These are phyloP conservation scores for Ctenoplectra terminalis DNA, from an alignment of 1,140 invertebrate genomes.

Conservation along the genomic window DNA sequence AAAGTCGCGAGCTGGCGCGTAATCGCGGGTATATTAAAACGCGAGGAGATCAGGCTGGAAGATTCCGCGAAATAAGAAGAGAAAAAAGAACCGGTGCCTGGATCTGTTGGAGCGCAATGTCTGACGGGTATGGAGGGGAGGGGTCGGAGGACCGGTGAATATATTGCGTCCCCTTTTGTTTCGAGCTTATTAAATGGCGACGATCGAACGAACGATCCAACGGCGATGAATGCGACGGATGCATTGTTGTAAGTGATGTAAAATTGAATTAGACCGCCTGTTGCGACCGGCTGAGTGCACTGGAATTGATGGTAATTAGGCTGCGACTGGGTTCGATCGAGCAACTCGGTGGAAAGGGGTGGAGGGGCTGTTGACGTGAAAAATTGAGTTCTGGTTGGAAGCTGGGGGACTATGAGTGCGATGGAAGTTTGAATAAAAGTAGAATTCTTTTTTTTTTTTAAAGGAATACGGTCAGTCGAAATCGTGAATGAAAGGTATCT, in stretches of 20 bases:
- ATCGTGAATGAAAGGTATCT: conserved; percentile 1
- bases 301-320: conserved; percentile 7
- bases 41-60: conserved; percentile 56
- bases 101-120: not conserved
- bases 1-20: conserved; percentile 66
- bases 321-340: not conserved
- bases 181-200: conserved; percentile 8
- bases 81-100: not conserved
- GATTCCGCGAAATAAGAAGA: conserved; percentile 61
- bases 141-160: too few species aligned
- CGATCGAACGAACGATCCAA: not conserved
- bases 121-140: not conserved
- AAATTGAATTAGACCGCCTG: not conserved
- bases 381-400: not conserved
- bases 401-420: too few species aligned
- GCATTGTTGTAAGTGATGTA: conserved; percentile 7
- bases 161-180: conserved; percentile 1
- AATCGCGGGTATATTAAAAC: conserved; percentile 66
- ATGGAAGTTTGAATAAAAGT: not conserved
- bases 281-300: not conserved
- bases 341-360: not conserved
- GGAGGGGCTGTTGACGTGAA: conserved; percentile 8
- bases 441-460: not conserved
- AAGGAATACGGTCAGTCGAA: too few species aligned
- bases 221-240: not conserved